Evolutionary conservation across 2,888 invertebrate species (phyloP).

Genomic region (Scaptomyza cyrtandrae): DNA sequence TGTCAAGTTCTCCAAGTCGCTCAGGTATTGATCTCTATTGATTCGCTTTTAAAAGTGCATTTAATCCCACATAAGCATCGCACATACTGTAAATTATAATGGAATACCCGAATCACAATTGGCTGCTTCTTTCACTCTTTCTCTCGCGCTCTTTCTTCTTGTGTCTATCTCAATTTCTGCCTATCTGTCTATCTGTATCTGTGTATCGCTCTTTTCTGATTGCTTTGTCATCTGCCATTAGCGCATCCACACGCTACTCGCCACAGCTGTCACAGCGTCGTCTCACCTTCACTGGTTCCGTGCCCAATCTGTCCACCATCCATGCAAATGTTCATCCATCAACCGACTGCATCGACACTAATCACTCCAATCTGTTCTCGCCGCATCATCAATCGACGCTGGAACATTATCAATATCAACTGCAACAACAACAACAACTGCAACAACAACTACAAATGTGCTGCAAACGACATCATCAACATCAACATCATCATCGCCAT

Average conservation of each 20-base stretch:
- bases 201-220: conserved; percentile 8
- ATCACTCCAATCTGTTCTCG: conserved; percentile 81
- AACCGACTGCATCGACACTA: conserved; percentile 49
- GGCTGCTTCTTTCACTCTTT: conserved; percentile 26
- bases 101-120: conserved; percentile 25
- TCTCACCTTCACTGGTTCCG: conserved; percentile 86
- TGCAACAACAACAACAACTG: conserved; percentile 50
- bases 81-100: conserved; percentile 37
- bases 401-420: conserved; percentile 74
- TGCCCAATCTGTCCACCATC: conserved; percentile 85
- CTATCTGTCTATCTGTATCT: conserved; percentile 1
- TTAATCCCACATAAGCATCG: conserved; percentile 26
- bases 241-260: conserved; percentile 83
- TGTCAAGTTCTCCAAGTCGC: conserved; percentile 85
- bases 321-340: conserved; percentile 46
- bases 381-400: conserved; percentile 77
- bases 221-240: conserved; percentile 61
- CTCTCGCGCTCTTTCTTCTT: not conserved
- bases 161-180: not conserved
- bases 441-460: conserved; percentile 44
- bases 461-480: conserved; percentile 67
- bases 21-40: conserved; percentile 68
- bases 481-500: conserved; percentile 62
- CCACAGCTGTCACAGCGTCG: conserved; percentile 77
- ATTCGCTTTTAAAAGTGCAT: not conserved